Percentiles rank a stretch among this genome's conserved stretches.
phyloP scores from a whole-genome alignment of 1,140 invertebrate genomes.

The Branchinecta lindahli region DNA sequence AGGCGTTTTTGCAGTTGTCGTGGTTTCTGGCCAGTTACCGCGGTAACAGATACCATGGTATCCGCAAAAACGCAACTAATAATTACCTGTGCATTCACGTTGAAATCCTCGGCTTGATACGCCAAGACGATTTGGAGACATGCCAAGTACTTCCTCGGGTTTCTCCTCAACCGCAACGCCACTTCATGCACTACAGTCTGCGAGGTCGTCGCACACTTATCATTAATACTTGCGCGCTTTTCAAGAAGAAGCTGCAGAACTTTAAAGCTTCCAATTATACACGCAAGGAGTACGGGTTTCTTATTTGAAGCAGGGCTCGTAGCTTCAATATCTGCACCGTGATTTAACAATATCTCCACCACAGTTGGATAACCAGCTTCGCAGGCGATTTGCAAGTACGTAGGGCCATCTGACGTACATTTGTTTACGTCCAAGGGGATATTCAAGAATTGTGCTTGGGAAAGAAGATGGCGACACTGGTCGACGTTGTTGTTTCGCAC shows the following conservation, averaged over 20 bases:
- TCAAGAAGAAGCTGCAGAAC: constrained; percentile 41
- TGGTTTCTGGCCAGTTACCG: too few species aligned
- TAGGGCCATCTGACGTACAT: not conserved
- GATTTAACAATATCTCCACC: not conserved
- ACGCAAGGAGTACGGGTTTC: not conserved
- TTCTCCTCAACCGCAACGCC: constrained; percentile 11
- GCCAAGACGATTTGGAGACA: constrained; percentile 15
- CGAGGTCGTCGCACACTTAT: constrained; percentile 3
- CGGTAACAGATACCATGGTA: too few species aligned
- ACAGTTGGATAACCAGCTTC: not conserved
- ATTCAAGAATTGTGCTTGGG: not conserved
- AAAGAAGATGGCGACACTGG: not conserved
- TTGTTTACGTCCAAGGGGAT: not conserved
- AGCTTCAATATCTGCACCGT: not conserved
- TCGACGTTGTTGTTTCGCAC: not conserved
- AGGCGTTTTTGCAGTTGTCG: too few species aligned
- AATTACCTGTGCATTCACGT: not conserved
- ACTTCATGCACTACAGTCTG: constrained; percentile 37
- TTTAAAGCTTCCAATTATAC: constrained; percentile 36
- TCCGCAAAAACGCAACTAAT: too few species aligned
- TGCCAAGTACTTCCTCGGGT: constrained; percentile 9
- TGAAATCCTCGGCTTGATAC: constrained; percentile 3
- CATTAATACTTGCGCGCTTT: not conserved
- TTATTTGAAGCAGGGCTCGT: not conserved
- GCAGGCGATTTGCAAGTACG: not conserved